Base-by-base conservation (phyloP, 2,888 invertebrate genomes). In the Plebejus melissa region DNA sequence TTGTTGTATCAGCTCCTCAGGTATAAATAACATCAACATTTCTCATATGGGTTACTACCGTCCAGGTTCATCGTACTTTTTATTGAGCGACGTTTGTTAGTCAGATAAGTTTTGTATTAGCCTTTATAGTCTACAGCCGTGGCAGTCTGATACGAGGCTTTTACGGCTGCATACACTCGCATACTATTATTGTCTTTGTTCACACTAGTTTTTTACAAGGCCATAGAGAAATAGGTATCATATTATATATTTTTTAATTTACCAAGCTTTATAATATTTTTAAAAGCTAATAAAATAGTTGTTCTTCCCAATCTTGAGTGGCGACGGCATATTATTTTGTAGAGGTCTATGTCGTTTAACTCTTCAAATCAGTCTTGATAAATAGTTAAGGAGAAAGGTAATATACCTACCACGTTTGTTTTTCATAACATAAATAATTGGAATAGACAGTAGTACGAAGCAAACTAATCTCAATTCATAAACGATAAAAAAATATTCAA, bases 31-130 rank as follows among this genome's bases (percentile, higher is more conserved):
- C 85, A 85, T 87, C 85, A 84, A 88, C 88, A 87, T 90, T 88
- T 90, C 89, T 90, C 91, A 90, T 90, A 89, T 84, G 87, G 87
- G 90, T 89, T 90, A 90, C 91, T 92, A 90, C 92, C 87, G 91
- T 84, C 83, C 81, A 83, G 85, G 92, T 91, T 91, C 93, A 90
- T 89, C 87, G 91, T 81, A 89, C 90, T 87, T 88, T 92, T 92
- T 93, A 93, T 91, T 91, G 91, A 88, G 84, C 86, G 85, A 86
- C 91, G 90, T 92, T 91, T 91, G 91, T 93, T 90, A 90, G 86
- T 80, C 83, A 88, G 91, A 92, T 92, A 91, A 89, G 84, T 87
- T 88, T 87, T 87, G 90, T 91, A 88, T 90, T 90, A 88, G 88
- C 90, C 90, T 87, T 92, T 92, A 88, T 88, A 90, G 88, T 88